Conservation (phyloP, 2,797 vertebrate species). For the Eleutherodactylus coqui region DNA sequence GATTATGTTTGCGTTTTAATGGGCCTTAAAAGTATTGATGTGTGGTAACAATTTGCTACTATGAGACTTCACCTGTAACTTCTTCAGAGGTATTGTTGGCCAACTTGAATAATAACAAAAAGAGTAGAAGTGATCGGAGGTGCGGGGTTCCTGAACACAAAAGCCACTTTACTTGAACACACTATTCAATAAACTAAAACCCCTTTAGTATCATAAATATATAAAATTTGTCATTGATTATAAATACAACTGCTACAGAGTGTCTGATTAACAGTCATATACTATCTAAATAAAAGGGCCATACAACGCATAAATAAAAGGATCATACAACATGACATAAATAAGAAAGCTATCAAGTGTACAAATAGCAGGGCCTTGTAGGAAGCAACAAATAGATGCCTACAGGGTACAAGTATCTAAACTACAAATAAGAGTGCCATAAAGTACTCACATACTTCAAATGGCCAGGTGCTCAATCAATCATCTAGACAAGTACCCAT, state of each 20-base stretch:
- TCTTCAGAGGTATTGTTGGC: no score
- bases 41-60: not conserved
- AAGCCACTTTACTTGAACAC: not conserved
- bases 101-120: not conserved
- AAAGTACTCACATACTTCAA: not conserved
- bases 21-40: not conserved
- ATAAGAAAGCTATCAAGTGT: not conserved
- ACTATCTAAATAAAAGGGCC: no score
- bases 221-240: not conserved
- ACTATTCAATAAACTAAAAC: not conserved
- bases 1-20: no score
- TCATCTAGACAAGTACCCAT: not conserved
- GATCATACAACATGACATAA: not conserved
- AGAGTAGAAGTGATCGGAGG: not conserved
- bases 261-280: no score
- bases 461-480: not conserved
- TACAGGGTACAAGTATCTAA: not conserved
- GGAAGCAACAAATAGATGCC: not conserved
- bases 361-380: not conserved
- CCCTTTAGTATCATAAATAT: not conserved
- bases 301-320: not conserved
- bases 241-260: no score
- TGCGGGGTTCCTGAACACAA: not conserved
- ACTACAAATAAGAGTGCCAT: not conserved
- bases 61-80: not conserved